Evolutionary conservation across 2,797 vertebrate species (phyloP).

Genomic region (Dermochelys coriacea): DNA sequence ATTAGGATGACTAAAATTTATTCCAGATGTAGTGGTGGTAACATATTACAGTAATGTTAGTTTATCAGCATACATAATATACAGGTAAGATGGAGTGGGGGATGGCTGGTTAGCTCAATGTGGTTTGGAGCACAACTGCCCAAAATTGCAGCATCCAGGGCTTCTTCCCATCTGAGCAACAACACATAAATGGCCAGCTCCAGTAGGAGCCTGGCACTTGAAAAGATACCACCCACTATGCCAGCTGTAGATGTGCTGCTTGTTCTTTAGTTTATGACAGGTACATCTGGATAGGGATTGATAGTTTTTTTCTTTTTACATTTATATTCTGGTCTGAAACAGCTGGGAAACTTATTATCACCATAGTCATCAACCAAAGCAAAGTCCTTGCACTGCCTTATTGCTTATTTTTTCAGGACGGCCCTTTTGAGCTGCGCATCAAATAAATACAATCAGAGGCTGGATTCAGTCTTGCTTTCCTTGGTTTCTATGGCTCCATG

Average conservation of each 20-base stretch:
- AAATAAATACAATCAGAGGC: background rate
- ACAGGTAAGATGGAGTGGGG: background rate
- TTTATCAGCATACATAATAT: background rate
- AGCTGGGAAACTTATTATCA: background rate
- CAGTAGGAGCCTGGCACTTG: background rate
- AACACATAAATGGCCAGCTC: background rate
- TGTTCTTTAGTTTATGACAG: background rate
- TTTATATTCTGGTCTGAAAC: background rate
- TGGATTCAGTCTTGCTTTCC: background rate
- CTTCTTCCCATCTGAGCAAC: background rate
- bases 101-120: background rate
- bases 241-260: background rate
- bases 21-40: background rate
- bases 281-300: background rate
- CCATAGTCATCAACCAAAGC: background rate
- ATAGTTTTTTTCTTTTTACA: background rate
- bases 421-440: background rate
- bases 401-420: background rate
- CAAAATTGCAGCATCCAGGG: background rate
- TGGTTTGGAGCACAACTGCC: background rate
- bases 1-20: background rate
- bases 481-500: background rate
- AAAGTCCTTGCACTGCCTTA: background rate
- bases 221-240: background rate
- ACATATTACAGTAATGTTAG: background rate